A percentile compares a stretch with the other conserved stretches of the same genome.
These are phyloP conservation scores for Odontamblyopus lacepedii DNA, from an alignment of 2,797 vertebrate genomes.

Conservation along the genomic window DNA sequence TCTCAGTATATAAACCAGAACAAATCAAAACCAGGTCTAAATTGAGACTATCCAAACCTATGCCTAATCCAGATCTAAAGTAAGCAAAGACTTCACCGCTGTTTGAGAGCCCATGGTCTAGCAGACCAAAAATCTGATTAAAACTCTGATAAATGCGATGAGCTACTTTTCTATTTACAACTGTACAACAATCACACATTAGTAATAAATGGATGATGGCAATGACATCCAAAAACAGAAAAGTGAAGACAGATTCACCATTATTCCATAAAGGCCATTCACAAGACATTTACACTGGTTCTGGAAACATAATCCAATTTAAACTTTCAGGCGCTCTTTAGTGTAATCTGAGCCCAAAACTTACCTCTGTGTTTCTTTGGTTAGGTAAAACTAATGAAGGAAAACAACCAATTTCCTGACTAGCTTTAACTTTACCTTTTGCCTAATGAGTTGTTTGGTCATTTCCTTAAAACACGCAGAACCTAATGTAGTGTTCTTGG, in stretches of 20 bases:
- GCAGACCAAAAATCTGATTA: not conserved
- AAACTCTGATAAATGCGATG: not conserved
- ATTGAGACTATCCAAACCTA: not conserved
- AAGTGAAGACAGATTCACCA: slow-evolving; percentile 9
- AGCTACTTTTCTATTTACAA: not conserved
- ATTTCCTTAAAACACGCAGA: slow-evolving; percentile 39
- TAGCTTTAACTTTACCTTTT: slow-evolving; percentile 28
- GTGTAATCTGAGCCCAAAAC: slow-evolving; percentile 20
- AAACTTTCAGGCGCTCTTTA: slow-evolving; percentile 3
- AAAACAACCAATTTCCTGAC: slow-evolving; percentile 27
- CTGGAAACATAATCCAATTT: not conserved
- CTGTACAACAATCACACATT: not conserved
- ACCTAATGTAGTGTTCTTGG: slow-evolving; percentile 18
- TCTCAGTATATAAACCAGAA: not conserved
- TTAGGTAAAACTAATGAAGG: slow-evolving; percentile 18
- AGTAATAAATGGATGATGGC: not conserved
- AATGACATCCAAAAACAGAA: not conserved
- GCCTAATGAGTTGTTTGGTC: slow-evolving; percentile 35
- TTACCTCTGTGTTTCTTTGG: slow-evolving; percentile 22
- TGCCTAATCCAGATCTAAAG: not conserved
- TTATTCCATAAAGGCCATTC: slow-evolving; percentile 14
- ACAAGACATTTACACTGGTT: slow-evolving; percentile 13
- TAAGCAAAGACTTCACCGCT: not conserved
- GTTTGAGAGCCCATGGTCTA: not conserved
- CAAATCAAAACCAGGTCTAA: not conserved